These are phyloP conservation scores for Nylanderia fulva DNA, from an alignment of 1,140 invertebrate species.

Conservation along the genomic window DNA sequence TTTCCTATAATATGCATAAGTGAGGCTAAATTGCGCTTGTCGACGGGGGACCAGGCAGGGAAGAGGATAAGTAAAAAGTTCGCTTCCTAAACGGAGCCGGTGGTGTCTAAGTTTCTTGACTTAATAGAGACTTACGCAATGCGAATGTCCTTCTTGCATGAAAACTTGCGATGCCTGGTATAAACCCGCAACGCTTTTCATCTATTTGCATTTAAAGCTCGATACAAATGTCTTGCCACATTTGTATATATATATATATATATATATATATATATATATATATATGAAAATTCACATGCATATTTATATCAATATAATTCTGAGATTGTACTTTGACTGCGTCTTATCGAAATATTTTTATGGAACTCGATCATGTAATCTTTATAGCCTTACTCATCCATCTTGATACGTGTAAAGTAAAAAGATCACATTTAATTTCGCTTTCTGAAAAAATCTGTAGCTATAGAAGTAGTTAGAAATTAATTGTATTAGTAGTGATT, in stretches of 20 bases:
- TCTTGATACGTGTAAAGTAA: background rate
- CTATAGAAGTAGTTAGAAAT: too few species aligned
- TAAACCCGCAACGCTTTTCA: slow-evolving; percentile 39
- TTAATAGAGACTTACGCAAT: slow-evolving; percentile 48
- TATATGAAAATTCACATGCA: slow-evolving; percentile 11
- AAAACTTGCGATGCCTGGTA: slow-evolving; percentile 26
- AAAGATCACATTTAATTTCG: background rate
- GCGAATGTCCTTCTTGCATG: slow-evolving; percentile 30
- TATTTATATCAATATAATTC: slow-evolving; percentile 45
- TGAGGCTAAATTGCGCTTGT: slow-evolving; percentile 45
- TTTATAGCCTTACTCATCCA: background rate
- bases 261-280: too few species aligned
- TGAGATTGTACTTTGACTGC: background rate
- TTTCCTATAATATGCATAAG: slow-evolving; percentile 50
- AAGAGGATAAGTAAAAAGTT: slow-evolving; percentile 67
- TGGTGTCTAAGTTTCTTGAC: slow-evolving; percentile 52
- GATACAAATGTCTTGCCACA: slow-evolving; percentile 8
- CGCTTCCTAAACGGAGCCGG: slow-evolving; percentile 6
- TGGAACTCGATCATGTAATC: background rate
- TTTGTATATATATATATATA: background rate
- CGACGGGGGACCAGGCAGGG: background rate
- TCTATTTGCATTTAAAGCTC: slow-evolving; percentile 57
- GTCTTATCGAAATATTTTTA: background rate
- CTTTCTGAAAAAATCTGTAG: background rate
- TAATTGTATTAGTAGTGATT: background rate